Conservation (phyloP, 1,140 invertebrate species). For the Whitmania pigra region DNA sequence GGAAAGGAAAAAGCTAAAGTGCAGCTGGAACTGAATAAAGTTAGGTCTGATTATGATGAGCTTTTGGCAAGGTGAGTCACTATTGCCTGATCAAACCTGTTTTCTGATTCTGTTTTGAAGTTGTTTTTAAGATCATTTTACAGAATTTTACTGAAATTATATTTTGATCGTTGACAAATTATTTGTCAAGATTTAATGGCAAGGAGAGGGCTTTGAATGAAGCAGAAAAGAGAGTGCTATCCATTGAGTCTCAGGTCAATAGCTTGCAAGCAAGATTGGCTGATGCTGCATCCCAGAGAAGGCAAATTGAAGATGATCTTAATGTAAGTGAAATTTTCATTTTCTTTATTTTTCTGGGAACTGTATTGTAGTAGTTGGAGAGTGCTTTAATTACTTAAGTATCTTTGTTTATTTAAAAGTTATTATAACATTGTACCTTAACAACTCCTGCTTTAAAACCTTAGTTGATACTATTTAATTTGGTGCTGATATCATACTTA, state of each 20-base stretch:
- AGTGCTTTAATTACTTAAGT: too few relatives aligned
- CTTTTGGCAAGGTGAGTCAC: constrained; percentile 59
- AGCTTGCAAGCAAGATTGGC: constrained; percentile 46
- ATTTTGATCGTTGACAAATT: not conserved
- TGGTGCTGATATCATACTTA: too few relatives aligned
- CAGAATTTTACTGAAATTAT: too few relatives aligned
- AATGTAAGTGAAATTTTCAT: constrained; percentile 42
- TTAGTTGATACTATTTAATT: too few relatives aligned
- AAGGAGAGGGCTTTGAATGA: constrained; percentile 58
- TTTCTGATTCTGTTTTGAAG: too few relatives aligned
- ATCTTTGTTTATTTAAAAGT: too few relatives aligned
- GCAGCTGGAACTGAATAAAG: constrained; percentile 73
- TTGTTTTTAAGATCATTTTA: too few relatives aligned
- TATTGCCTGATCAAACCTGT: not conserved
- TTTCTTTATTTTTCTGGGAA: too few relatives aligned
- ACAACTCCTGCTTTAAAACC: too few relatives aligned
- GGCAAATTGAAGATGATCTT: constrained; percentile 61
- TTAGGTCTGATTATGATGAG: constrained; percentile 73
- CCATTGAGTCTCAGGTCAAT: constrained; percentile 43
- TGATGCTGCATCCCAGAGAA: constrained; percentile 62
- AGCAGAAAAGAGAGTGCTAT: constrained; percentile 46
- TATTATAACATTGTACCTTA: too few relatives aligned
- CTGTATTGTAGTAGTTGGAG: too few relatives aligned
- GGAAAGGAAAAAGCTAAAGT: constrained; percentile 75
- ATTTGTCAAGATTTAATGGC: constrained; percentile 13